phyloP scores from a whole-genome alignment of 2,888 invertebrate genomes.

The Deilephila porcellus region DNA sequence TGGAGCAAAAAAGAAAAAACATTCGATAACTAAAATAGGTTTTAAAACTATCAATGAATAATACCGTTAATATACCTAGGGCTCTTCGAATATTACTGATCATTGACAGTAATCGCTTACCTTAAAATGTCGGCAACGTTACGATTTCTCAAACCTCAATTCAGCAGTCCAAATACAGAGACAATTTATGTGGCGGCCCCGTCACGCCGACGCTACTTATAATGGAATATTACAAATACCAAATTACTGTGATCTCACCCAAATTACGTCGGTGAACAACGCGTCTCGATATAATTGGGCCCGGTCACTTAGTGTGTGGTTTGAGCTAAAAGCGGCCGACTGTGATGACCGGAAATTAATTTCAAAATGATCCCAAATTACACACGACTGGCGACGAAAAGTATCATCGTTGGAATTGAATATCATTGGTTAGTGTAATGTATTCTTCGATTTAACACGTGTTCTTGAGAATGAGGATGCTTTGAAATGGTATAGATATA shows the following conservation, averaged over 20 bases:
- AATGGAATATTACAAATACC: constrained; percentile 68
- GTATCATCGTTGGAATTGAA: constrained; percentile 22
- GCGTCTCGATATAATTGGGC: constrained; percentile 72
- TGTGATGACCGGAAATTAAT: constrained; percentile 22
- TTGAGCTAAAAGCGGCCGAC: constrained; percentile 47
- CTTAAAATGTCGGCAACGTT: neutral
- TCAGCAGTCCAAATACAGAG: constrained; percentile 22
- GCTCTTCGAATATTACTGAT: too few species aligned
- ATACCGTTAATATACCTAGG: too few species aligned
- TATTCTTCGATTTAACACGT: constrained; percentile 12
- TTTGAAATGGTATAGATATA: neutral
- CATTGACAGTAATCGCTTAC: too few species aligned
- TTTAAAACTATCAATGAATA: too few species aligned
- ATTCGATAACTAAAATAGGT: too few species aligned
- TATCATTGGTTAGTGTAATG: constrained; percentile 27
- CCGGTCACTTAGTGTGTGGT: constrained; percentile 53
- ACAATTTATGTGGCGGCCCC: constrained; percentile 37
- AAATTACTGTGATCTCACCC: constrained; percentile 74
- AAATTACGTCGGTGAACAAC: constrained; percentile 67
- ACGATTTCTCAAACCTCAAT: constrained; percentile 10
- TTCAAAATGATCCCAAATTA: constrained; percentile 22
- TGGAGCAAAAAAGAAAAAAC: too few species aligned
- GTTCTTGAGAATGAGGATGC: neutral
- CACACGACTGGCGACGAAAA: constrained; percentile 26
- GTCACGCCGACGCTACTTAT: constrained; percentile 59